Evolutionary conservation across 2,797 vertebrate species (phyloP).

Genomic region (Sylvia borin): DNA sequence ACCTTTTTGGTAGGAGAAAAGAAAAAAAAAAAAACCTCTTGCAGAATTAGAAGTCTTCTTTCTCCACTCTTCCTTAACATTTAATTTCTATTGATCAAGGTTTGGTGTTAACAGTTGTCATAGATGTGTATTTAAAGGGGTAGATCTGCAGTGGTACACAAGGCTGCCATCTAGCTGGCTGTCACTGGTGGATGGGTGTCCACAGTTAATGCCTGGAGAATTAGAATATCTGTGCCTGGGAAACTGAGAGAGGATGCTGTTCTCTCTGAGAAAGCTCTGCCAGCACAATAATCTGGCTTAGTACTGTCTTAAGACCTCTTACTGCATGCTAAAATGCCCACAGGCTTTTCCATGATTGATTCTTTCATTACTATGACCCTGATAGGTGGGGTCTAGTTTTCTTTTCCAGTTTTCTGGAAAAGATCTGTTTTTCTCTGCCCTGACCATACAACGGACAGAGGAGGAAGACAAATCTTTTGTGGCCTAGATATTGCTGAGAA

Average conservation of each 20-base stretch:
- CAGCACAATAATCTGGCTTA: neutral
- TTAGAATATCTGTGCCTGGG: neutral
- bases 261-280: neutral
- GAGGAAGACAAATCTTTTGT: neutral
- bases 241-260: neutral
- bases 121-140: neutral
- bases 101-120: neutral
- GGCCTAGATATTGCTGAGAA: neutral
- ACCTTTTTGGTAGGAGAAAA: neutral
- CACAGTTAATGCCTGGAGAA: neutral
- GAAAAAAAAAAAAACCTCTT: neutral
- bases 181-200: neutral
- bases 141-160: neutral
- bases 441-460: neutral
- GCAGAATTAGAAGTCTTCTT: neutral
- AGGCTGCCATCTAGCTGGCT: neutral
- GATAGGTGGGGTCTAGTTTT: neutral
- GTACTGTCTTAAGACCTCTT: neutral
- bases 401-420: neutral
- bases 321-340: neutral
- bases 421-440: neutral
- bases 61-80: neutral
- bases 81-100: neutral
- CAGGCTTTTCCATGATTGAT: neutral
- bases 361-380: neutral